A percentile compares a stretch with the other conserved stretches of the same genome.
These are phyloP conservation scores for Xestoiulus laeticollis DNA, from an alignment of 2,888 invertebrate genomes.

Conservation along the genomic window DNA sequence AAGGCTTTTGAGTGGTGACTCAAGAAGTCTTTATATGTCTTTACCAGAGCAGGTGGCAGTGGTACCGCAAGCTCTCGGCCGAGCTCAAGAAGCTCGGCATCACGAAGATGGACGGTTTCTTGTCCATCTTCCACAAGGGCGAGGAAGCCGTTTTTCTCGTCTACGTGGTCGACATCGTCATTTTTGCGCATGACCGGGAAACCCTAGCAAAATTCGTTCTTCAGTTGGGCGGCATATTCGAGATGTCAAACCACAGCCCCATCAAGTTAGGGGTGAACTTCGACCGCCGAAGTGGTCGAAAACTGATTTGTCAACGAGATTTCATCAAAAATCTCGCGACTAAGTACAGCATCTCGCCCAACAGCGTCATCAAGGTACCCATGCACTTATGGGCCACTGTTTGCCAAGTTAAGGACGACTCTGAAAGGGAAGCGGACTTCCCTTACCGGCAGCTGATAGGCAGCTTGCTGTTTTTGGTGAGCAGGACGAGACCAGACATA, in stretches of 20 bases:
- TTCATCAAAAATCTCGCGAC: not conserved
- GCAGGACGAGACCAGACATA: no score
- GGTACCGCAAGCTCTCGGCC: not conserved
- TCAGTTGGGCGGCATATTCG: not conserved
- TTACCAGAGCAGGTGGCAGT: conserved; percentile 17
- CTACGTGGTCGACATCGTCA: not conserved
- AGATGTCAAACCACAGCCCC: not conserved
- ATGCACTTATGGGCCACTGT: not conserved
- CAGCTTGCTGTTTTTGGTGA: no score
- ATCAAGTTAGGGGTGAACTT: not conserved
- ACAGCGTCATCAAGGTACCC: not conserved
- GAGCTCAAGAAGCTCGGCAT: not conserved
- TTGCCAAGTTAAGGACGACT: no score
- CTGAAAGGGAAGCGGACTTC: no score
- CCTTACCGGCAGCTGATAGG: no score
- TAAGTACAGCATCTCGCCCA: not conserved
- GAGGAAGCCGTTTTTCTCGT: not conserved
- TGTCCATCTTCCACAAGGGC: not conserved
- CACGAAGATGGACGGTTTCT: not conserved
- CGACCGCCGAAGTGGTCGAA: not conserved
- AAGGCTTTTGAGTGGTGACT: not conserved
- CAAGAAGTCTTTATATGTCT: not conserved
- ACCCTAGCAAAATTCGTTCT: not conserved
- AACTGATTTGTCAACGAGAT: not conserved
- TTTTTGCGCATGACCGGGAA: no score